A percentile compares a stretch with the other conserved stretches of the same genome.
These are phyloP conservation scores for Eumaeus atala DNA, from an alignment of 1,140 invertebrate genomes.

Conservation along the genomic window DNA sequence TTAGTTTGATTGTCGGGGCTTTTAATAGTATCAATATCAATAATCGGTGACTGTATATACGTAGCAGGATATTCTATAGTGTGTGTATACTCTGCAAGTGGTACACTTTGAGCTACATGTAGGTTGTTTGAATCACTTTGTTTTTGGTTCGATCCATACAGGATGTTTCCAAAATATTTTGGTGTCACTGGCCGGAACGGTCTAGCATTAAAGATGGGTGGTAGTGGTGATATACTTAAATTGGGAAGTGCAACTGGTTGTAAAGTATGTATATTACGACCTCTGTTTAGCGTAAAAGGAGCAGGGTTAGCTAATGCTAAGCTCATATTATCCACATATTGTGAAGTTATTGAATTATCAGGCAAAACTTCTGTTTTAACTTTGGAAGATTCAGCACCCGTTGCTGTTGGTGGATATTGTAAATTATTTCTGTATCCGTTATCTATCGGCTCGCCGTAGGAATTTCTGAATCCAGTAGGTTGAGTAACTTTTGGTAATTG, in stretches of 20 bases:
- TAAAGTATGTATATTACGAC: slow-evolving; percentile 64
- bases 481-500: slow-evolving; percentile 49
- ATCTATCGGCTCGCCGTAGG: slow-evolving; percentile 56
- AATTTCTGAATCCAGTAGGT: slow-evolving; percentile 56
- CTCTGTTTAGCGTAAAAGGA: slow-evolving; percentile 58
- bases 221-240: slow-evolving; percentile 70
- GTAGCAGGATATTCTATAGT: slow-evolving; percentile 79
- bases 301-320: slow-evolving; percentile 54
- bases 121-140: slow-evolving; percentile 47
- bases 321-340: slow-evolving; percentile 33
- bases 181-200: slow-evolving; percentile 58
- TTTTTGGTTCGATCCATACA: slow-evolving; percentile 37
- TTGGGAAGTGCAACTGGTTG: slow-evolving; percentile 74
- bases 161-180: slow-evolving; percentile 31
- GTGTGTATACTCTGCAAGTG: slow-evolving; percentile 77
- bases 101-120: slow-evolving; percentile 76
- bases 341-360: slow-evolving; percentile 25
- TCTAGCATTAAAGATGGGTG: slow-evolving; percentile 75
- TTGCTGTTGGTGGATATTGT: slow-evolving; percentile 47
- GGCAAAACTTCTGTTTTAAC: slow-evolving; percentile 52
- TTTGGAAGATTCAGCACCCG: slow-evolving; percentile 57
- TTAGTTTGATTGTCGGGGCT: slow-evolving; percentile 44
- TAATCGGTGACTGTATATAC: slow-evolving; percentile 77
- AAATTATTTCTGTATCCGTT: slow-evolving; percentile 45
- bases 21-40: slow-evolving; percentile 72